These are phyloP conservation scores for Drosophila lutescens DNA, from an alignment of 2,888 invertebrate genomes.

Conservation along the genomic window DNA sequence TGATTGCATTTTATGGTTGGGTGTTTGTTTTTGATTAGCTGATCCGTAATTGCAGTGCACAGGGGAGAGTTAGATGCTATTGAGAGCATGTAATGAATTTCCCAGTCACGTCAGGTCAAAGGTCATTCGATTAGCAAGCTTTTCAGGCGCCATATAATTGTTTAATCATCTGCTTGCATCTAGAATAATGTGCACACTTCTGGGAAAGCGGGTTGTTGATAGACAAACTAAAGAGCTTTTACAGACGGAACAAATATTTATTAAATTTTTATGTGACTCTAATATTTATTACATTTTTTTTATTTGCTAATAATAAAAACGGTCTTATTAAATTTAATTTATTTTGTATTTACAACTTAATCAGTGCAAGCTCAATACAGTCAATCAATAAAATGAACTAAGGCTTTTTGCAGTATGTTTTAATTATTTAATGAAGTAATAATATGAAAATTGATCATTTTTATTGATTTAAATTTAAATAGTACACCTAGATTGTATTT, in stretches of 20 bases:
- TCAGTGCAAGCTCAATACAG: too few species aligned
- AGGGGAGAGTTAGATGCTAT: background rate
- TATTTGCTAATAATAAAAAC: too few species aligned
- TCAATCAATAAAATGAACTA: too few species aligned
- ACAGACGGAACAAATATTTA: background rate
- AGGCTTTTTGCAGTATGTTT: too few species aligned
- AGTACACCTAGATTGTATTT: too few species aligned
- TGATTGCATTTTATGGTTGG: slow-evolving; percentile 12
- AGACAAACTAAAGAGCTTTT: background rate
- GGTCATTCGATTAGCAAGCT: slow-evolving; percentile 21
- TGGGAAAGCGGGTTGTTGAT: background rate
- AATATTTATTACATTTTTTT: too few species aligned
- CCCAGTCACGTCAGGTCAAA: slow-evolving; percentile 25
- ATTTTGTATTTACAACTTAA: too few species aligned
- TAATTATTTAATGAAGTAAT: too few species aligned
- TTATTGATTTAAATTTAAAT: too few species aligned
- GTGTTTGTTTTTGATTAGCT: slow-evolving; percentile 13
- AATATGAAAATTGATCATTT: too few species aligned
- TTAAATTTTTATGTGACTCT: background rate
- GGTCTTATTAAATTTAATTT: too few species aligned
- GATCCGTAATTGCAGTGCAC: slow-evolving; percentile 2
- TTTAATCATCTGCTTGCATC: slow-evolving; percentile 1
- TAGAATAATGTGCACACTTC: background rate
- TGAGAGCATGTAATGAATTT: slow-evolving; percentile 22
- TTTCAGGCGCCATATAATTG: slow-evolving; percentile 10